Conservation (phyloP, 2,888 invertebrate species). For the Drosophila vallismaia region DNA sequence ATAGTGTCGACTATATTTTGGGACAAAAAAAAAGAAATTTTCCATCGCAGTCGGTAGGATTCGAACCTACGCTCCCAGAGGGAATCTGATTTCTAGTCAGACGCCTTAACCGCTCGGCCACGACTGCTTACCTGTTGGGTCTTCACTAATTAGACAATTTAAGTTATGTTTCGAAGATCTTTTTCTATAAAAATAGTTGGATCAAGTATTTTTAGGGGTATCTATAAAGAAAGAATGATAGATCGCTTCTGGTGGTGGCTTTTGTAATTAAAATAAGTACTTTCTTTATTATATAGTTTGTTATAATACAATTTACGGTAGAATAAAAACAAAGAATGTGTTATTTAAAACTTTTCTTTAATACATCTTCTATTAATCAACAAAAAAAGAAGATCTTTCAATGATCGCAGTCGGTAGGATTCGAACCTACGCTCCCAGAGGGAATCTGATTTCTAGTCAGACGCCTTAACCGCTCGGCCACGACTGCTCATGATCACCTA, state of each 20-base stretch:
- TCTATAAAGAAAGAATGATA: background rate
- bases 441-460: slow-evolving; percentile 75
- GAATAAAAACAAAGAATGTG: too few species aligned
- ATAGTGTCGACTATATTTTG: background rate
- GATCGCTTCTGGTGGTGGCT: background rate
- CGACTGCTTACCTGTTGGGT: slow-evolving; percentile 38
- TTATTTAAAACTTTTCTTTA: too few species aligned
- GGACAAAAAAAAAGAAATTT: background rate
- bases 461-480: slow-evolving; percentile 71
- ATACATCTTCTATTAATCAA: background rate
- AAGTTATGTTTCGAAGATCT: background rate
- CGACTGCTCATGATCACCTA: slow-evolving; percentile 43
- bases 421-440: slow-evolving; percentile 84
- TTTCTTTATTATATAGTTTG: background rate
- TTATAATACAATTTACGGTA: too few species aligned
- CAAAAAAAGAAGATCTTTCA: background rate
- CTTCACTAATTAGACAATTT: too few species aligned
- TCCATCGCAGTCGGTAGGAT: slow-evolving; percentile 91
- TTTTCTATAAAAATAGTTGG: background rate
- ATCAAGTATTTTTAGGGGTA: background rate
- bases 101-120: slow-evolving; percentile 72
- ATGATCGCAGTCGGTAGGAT: slow-evolving; percentile 82
- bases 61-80: slow-evolving; percentile 95
- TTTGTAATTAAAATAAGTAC: background rate
- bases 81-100: slow-evolving; percentile 86